A percentile compares a stretch with the other conserved stretches of the same genome.
phyloP scores from a whole-genome alignment of 1,140 invertebrate genomes.

The Zeugodacus cucurbitae region DNA sequence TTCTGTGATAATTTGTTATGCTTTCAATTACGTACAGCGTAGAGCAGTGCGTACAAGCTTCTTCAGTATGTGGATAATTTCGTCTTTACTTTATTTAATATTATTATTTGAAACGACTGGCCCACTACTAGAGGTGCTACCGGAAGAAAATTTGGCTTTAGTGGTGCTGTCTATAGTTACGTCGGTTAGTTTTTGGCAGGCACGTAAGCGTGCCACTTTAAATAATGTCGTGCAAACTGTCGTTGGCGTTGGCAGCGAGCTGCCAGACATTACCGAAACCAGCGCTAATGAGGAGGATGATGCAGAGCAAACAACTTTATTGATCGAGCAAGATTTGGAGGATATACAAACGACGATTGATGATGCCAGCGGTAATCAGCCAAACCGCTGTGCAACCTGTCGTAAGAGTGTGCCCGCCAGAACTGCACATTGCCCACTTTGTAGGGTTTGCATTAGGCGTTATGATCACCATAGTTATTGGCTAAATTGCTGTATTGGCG shows the following conservation, averaged over 20 bases:
- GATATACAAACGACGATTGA: constrained; percentile 45
- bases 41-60: constrained; percentile 62
- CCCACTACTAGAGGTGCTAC: constrained; percentile 65
- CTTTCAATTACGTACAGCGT: constrained; percentile 55
- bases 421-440: constrained; percentile 55
- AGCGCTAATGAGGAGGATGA: constrained; percentile 52
- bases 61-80: constrained; percentile 65
- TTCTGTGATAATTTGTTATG: constrained; percentile 61
- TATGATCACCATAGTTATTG: constrained; percentile 64
- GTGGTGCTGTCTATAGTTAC: constrained; percentile 56
- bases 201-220: constrained; percentile 49
- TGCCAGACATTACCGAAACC: constrained; percentile 59
- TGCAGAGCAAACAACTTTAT: constrained; percentile 42
- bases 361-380: constrained; percentile 51
- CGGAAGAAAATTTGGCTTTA: constrained; percentile 66
- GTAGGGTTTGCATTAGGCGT: constrained; percentile 58
- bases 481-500: constrained; percentile 68
- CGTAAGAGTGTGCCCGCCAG: constrained; percentile 55
- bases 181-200: constrained; percentile 55
- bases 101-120: constrained; percentile 64
- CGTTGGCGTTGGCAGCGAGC: constrained; percentile 52
- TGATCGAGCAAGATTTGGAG: constrained; percentile 51
- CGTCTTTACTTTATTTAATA: constrained; percentile 62
- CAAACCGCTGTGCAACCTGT: constrained; percentile 59
- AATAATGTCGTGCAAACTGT: constrained; percentile 56